phyloP scores from a whole-genome alignment of 2,797 vertebrate species.

The Parauchenoglanis ngamensis region DNA sequence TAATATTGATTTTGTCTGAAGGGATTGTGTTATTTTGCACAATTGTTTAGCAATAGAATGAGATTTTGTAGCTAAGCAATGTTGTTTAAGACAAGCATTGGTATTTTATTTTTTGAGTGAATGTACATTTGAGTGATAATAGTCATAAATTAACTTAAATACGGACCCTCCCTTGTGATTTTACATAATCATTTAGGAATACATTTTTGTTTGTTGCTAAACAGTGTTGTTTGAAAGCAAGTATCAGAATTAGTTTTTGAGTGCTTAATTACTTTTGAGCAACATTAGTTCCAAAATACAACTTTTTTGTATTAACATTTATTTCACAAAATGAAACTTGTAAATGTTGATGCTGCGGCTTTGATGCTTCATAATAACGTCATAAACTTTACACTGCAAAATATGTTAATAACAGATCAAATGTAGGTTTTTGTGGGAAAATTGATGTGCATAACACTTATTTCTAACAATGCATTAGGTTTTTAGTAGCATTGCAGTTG shows the following conservation, averaged over 20 bases:
- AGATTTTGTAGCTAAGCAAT: not conserved
- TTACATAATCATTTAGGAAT: not conserved
- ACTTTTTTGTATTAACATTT: not conserved
- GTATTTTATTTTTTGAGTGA: not conserved
- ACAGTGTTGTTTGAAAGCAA: not conserved
- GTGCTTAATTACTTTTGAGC: not conserved
- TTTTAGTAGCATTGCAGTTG: not conserved
- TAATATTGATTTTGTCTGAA: not conserved
- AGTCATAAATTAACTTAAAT: not conserved
- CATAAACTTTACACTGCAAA: not conserved
- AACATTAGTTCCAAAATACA: not conserved
- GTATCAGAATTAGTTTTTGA: not conserved
- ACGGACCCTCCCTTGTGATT: not conserved
- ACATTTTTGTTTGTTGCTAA: not conserved
- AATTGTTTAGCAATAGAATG: not conserved
- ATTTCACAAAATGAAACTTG: not conserved
- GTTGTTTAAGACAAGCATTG: not conserved
- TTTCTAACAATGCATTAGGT: not conserved
- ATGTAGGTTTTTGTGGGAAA: not conserved
- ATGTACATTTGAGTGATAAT: not conserved
- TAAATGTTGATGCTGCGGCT: not conserved
- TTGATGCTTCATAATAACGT: not conserved
- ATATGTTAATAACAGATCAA: too few relatives aligned
- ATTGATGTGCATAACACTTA: not conserved
- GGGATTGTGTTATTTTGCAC: not conserved